Percentiles rank a stretch among this genome's conserved stretches.
Evolutionary conservation across 2,888 invertebrate species (phyloP).

Genomic region (Chrysomela aeneicollis): DNA sequence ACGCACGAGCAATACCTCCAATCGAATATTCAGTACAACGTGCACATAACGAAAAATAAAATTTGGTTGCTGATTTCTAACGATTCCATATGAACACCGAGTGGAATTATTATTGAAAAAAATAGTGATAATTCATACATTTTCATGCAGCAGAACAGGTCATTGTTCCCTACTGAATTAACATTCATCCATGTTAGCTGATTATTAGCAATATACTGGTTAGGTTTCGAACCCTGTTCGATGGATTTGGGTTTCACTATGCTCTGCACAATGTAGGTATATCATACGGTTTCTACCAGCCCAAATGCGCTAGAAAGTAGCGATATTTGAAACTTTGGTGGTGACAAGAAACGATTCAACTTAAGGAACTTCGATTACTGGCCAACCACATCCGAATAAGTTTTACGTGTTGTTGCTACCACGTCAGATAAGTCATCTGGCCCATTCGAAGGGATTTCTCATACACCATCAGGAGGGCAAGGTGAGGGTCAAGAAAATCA

Average conservation of each 20-base stretch:
- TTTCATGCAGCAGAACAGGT: no score
- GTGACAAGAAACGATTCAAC: constrained; percentile 16
- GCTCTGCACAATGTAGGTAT: no score
- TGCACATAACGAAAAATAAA: not conserved
- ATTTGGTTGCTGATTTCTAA: not conserved
- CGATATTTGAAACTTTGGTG: constrained; percentile 22
- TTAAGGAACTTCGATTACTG: constrained; percentile 23
- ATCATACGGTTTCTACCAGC: no score
- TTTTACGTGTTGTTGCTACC: constrained; percentile 9
- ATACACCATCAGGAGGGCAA: no score
- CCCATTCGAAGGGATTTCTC: not conserved
- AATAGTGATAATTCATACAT: no score
- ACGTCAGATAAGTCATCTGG: not conserved
- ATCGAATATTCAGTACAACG: not conserved
- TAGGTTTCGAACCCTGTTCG: no score
- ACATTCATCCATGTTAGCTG: no score
- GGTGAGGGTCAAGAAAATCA: no score
- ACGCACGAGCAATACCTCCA: not conserved
- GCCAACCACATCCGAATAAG: constrained; percentile 20
- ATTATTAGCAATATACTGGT: no score
- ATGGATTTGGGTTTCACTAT: no score
- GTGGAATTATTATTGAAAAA: not conserved
- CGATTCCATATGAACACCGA: not conserved
- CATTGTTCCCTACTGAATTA: no score
- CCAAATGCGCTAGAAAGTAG: constrained; percentile 36